Evolutionary conservation across 2,797 vertebrate species (phyloP).

Genomic region (Bradypodion ventrale): DNA sequence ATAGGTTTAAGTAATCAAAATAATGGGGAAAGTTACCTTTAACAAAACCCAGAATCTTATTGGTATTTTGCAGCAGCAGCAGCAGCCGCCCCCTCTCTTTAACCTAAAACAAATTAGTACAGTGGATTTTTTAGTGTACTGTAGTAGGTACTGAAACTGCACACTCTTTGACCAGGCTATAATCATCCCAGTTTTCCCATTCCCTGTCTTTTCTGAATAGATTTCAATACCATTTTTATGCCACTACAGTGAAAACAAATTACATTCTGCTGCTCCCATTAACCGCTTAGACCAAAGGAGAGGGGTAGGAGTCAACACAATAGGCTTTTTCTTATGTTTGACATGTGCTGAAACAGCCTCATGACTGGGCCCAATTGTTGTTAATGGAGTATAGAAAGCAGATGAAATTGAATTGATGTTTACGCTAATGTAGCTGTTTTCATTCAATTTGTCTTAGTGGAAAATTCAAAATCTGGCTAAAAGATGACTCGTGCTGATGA

Average conservation of each 20-base stretch:
- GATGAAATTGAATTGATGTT: slow-evolving; percentile 9
- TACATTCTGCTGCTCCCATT: neutral
- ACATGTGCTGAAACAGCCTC: neutral
- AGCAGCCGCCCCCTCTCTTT: neutral
- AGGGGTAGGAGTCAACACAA: neutral
- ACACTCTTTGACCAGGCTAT: neutral
- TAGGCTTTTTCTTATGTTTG: neutral
- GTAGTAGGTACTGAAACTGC: neutral
- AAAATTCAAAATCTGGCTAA: neutral
- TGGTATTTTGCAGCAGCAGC: too few relatives aligned
- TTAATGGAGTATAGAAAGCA: slow-evolving; percentile 2
- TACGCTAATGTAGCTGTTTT: neutral
- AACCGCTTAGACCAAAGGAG: neutral
- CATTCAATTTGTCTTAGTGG: neutral
- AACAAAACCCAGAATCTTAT: too few relatives aligned
- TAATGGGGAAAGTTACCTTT: too few relatives aligned
- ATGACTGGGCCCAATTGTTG: neutral
- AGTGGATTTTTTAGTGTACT: too few relatives aligned
- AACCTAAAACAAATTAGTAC: neutral
- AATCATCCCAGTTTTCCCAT: neutral
- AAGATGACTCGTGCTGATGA: neutral
- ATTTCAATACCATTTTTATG: slow-evolving; percentile 27
- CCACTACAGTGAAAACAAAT: neutral
- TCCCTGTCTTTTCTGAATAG: slow-evolving; percentile 26
- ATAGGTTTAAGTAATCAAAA: neutral